Percentiles rank a stretch among this genome's conserved stretches.
Conservation (phyloP, 2,888 invertebrate species). For the Eupithecia centaureata region DNA sequence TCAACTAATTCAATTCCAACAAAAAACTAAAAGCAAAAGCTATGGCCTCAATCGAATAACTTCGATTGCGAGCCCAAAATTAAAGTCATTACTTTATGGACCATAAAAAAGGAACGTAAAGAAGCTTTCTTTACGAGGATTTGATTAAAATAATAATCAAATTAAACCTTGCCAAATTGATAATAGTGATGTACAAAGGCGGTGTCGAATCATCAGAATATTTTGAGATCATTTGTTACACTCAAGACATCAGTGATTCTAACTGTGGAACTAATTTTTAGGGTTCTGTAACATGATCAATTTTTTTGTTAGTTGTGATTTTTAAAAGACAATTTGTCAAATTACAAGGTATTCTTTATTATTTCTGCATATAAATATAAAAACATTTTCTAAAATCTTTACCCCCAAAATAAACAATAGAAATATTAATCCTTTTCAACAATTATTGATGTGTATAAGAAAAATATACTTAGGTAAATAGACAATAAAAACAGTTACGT, state of each 20-base stretch:
- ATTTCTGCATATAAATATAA: too few relatives aligned
- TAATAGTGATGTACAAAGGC: constrained; percentile 74
- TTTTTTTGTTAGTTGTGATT: background rate
- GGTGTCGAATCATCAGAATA: constrained; percentile 61
- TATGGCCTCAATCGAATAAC: constrained; percentile 40
- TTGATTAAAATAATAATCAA: constrained; percentile 57
- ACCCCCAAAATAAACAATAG: background rate
- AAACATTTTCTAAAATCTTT: too few relatives aligned
- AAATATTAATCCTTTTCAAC: background rate
- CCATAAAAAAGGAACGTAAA: constrained; percentile 42
- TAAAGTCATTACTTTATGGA: constrained; percentile 42
- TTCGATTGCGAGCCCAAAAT: constrained; percentile 40
- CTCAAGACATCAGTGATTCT: constrained; percentile 49
- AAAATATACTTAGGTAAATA: background rate
- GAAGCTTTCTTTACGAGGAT: constrained; percentile 45
- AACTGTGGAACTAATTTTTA: constrained; percentile 70
- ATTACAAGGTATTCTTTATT: background rate
- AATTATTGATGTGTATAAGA: background rate
- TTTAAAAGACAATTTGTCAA: background rate
- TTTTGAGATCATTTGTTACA: constrained; percentile 76
- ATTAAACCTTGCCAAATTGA: constrained; percentile 81
- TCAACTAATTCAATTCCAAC: constrained; percentile 35
- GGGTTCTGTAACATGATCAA: background rate
- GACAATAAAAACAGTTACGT: background rate
- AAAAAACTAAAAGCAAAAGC: constrained; percentile 38